Evolutionary conservation across 2,888 invertebrate genomes (phyloP), one percentile per base, ranked within the genome.

Genomic region (Anthrax anthrax): DNA sequence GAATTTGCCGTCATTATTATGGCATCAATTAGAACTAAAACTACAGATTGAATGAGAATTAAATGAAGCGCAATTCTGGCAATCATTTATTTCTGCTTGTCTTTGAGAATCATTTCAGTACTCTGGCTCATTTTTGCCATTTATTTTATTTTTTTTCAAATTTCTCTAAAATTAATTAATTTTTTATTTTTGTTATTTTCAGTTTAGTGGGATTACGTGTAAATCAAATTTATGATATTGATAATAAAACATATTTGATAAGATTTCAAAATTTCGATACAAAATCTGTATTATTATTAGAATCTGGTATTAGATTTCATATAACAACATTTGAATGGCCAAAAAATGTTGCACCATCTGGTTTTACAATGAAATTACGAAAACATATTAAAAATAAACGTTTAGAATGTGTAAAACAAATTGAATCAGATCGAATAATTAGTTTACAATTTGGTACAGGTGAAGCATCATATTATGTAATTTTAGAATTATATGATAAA

Each of bases 271-370:
- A 85, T 51, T 81, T 82, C 1, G 92, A 94, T 61, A 81, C 86
- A 58, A 98, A 98, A 71, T 75, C 75, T 44, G 78, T 95, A 12
- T 70, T 98, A 29, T 69, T 99, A 9, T 67, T 98, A 32, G 98
- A 99, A 71, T 97, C 96, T 0, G 98, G 95, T 0, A 85, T 80
- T 55, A 74, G 96, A 49, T 82, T 98, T 50, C 98, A 98, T 62
- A 83, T 83, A 6, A 98, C 98, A 13, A 84, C 78, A 37, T 98
- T 91, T 70, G 96, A 97, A 63, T 98, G 98, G 97, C 96, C 97
- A 0, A 98, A 98, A 70, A 94, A 92, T 75, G 77, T 82, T 37
- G 87, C 86, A 8, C 96, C 91, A 1, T 94, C 92, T 0, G 91
- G 94, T 2, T 97, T 97, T 63, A 87, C 91, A 52, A 98, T 98